A percentile compares a stretch with the other conserved stretches of the same genome.
Conservation (phyloP, 2,797 vertebrate genomes). For the Australoheros facetus region DNA sequence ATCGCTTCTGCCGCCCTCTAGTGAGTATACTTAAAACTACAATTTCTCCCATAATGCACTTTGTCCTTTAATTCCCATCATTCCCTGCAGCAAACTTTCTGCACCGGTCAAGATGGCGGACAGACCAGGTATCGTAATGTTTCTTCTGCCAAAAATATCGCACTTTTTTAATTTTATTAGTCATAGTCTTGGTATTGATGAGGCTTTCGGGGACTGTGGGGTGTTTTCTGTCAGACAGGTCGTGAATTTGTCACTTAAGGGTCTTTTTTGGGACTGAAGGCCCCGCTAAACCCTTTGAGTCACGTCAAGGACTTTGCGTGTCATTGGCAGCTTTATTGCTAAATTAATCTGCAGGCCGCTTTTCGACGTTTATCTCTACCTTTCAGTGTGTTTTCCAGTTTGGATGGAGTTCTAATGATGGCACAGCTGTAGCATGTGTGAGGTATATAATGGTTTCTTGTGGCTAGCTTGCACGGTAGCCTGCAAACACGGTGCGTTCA, state of each 20-base stretch:
- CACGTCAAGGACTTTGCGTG: constrained; percentile 80
- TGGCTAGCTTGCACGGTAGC: neutral
- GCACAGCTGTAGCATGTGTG: neutral
- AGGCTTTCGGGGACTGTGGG: rapidly evolving
- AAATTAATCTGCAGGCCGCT: rapidly evolving
- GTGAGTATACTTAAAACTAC: neutral
- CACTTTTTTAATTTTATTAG: rapidly evolving
- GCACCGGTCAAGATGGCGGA: constrained; percentile 83
- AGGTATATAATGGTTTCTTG: neutral
- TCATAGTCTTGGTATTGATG: rapidly evolving
- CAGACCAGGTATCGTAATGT: constrained; percentile 73
- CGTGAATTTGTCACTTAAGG: neutral
- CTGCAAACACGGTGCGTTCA: neutral
- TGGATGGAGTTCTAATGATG: rapidly evolving
- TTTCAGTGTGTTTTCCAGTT: rapidly evolving
- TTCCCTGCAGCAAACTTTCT: constrained; percentile 39
- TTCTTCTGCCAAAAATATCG: constrained; percentile 25
- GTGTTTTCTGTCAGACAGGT: rapidly evolving
- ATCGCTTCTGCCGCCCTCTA: constrained; percentile 44
- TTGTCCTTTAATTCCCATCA: constrained; percentile 62
- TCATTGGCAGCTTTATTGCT: constrained; percentile 44
- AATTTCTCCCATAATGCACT: constrained; percentile 69
- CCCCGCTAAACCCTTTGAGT: constrained; percentile 48
- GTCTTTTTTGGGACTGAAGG: constrained; percentile 16
- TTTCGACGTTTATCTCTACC: neutral